Percentiles rank a stretch among this genome's conserved stretches.
Conservation (phyloP, 2,888 invertebrate genomes). For the Caenorhabditis sp. region DNA sequence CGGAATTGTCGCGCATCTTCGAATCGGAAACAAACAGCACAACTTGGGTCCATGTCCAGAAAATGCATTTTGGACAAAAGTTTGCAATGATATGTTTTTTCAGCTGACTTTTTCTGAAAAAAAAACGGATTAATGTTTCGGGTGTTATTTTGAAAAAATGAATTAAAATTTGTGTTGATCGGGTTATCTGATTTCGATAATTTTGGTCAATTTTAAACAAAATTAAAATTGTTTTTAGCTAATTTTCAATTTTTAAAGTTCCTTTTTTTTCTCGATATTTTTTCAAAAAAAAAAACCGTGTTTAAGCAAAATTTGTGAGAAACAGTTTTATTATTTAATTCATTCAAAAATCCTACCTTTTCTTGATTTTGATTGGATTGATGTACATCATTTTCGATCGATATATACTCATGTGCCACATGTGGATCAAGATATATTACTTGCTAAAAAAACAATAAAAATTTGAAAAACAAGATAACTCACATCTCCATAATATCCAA, state of each 20-base stretch:
- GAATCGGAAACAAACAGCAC: conserved; percentile 60
- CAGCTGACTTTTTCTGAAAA: conserved; percentile 34
- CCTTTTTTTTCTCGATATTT: no score
- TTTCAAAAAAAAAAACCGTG: no score
- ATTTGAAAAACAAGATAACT: not conserved
- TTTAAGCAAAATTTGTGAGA: not conserved
- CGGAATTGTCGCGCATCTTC: conserved; percentile 32
- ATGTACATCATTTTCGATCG: conserved; percentile 16
- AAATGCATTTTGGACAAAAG: conserved; percentile 52
- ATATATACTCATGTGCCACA: conserved; percentile 83
- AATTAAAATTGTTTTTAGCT: no score
- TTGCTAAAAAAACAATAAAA: conserved; percentile 73
- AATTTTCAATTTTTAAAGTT: no score
- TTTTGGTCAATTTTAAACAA: no score
- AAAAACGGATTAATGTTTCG: not conserved
- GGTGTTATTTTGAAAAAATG: no score
- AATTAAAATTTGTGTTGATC: no score
- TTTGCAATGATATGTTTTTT: conserved; percentile 50
- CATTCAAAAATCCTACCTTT: not conserved
- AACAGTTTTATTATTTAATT: not conserved
- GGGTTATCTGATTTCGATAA: no score
- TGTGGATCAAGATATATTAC: conserved; percentile 92
- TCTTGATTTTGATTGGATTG: not conserved
- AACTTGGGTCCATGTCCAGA: conserved; percentile 58
- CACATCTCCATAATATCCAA: conserved; percentile 81